Conservation (phyloP, 64 coral and sea anemone genomes). For the Astreopora myriophthalma region DNA sequence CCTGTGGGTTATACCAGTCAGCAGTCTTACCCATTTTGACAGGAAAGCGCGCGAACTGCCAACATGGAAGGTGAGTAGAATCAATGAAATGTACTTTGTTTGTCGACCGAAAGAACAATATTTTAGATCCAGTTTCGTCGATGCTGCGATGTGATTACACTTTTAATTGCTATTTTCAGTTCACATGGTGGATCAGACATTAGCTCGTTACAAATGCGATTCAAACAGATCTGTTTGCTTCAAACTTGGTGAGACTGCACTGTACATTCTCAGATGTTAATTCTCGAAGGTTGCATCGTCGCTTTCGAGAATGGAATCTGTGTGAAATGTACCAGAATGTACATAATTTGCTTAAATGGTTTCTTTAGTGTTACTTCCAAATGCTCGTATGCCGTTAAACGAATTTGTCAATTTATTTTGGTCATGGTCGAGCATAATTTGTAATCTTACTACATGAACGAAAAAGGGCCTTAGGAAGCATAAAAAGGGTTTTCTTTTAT, state of each 20-base stretch:
- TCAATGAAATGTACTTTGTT: neutral
- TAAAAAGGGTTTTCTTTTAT: neutral
- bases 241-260: constrained; percentile 6
- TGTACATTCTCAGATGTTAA: too few species aligned
- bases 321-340: too few species aligned
- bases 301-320: too few species aligned
- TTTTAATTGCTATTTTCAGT: neutral
- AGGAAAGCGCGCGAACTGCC: constrained; percentile 42
- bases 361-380: neutral
- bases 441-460: too few species aligned
- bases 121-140: neutral
- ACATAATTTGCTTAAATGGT: too few species aligned
- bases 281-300: too few species aligned
- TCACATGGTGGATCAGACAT: neutral
- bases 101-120: neutral
- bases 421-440: too few species aligned
- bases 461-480: neutral
- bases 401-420: too few species aligned
- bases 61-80: constrained; percentile 9
- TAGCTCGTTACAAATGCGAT: constrained; percentile 35
- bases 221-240: constrained; percentile 16
- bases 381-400: neutral
- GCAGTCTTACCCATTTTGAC: neutral
- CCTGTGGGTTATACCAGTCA: too few species aligned
- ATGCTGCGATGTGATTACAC: neutral